Percentiles rank a stretch among this genome's conserved stretches.
These are phyloP conservation scores for Acipenser ruthenus DNA, from an alignment of 2,797 vertebrate species.

Conservation along the genomic window DNA sequence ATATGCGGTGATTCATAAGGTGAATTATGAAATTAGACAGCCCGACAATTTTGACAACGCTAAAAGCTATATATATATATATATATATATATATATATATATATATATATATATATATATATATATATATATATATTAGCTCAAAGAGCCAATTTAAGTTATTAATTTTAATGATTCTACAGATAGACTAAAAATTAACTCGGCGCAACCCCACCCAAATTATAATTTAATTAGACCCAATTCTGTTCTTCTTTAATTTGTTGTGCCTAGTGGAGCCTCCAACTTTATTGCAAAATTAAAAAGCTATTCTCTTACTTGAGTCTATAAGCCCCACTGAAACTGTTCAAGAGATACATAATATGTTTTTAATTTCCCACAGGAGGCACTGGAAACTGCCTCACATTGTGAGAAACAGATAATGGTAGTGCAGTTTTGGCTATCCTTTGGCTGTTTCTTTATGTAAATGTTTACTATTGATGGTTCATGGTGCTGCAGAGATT, in stretches of 20 bases:
- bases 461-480: no score
- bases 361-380: slow-evolving; percentile 71
- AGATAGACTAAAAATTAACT: neutral
- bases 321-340: slow-evolving; percentile 53
- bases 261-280: slow-evolving; percentile 30
- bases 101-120: no score
- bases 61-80: no score
- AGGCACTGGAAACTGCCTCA: slow-evolving; percentile 57
- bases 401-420: slow-evolving; percentile 41
- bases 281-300: slow-evolving; percentile 64
- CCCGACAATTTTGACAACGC: no score
- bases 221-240: slow-evolving; percentile 65
- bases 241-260: slow-evolving; percentile 57
- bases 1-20: no score
- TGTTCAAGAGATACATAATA: slow-evolving; percentile 52
- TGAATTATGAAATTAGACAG: no score
- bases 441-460: no score
- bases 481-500: no score
- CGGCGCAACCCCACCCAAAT: slow-evolving; percentile 55
- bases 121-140: no score
- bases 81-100: no score
- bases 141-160: no score
- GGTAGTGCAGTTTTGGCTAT: neutral
- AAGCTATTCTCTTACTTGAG: slow-evolving; percentile 51
- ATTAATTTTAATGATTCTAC: no score